Evolutionary conservation across 2,888 invertebrate species (phyloP).

Genomic region (Rutpela maculata): DNA sequence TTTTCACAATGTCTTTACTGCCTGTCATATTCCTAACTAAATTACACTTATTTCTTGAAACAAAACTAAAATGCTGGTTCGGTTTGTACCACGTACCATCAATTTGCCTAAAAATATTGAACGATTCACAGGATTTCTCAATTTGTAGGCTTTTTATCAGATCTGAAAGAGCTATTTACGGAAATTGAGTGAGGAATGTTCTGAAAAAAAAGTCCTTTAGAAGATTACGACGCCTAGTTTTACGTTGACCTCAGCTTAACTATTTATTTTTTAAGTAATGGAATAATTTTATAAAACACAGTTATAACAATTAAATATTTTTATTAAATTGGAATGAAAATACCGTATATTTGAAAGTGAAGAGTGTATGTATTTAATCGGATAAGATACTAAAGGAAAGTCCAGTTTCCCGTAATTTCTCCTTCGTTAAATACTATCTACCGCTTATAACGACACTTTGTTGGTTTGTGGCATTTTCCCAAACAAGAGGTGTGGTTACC

Average conservation of each 20-base stretch:
- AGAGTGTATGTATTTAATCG: too few relatives aligned
- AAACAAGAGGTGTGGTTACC: too few relatives aligned
- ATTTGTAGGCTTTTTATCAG: conserved; percentile 8
- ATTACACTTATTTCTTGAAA: conserved; percentile 16
- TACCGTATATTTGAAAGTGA: too few relatives aligned
- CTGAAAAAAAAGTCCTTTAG: not conserved
- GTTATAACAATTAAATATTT: too few relatives aligned
- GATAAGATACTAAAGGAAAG: too few relatives aligned
- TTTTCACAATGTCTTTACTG: not conserved
- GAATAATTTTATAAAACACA: too few relatives aligned
- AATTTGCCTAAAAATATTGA: conserved; percentile 12
- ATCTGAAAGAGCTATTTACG: conserved; percentile 15
- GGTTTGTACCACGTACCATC: conserved; percentile 17
- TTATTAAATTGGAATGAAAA: too few relatives aligned
- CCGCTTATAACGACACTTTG: too few relatives aligned
- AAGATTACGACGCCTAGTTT: not conserved
- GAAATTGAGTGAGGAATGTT: conserved; percentile 20
- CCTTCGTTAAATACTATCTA: too few relatives aligned
- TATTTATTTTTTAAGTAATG: too few relatives aligned
- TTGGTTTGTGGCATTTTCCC: too few relatives aligned
- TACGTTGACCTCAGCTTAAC: not conserved
- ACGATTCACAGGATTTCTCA: not conserved
- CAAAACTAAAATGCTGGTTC: conserved; percentile 1
- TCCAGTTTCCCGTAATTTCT: too few relatives aligned
- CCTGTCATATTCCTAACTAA: conserved; percentile 5